A percentile compares a stretch with the other conserved stretches of the same genome.
phyloP scores from a whole-genome alignment of 2,888 invertebrate species.

The Pegoplata infirma region DNA sequence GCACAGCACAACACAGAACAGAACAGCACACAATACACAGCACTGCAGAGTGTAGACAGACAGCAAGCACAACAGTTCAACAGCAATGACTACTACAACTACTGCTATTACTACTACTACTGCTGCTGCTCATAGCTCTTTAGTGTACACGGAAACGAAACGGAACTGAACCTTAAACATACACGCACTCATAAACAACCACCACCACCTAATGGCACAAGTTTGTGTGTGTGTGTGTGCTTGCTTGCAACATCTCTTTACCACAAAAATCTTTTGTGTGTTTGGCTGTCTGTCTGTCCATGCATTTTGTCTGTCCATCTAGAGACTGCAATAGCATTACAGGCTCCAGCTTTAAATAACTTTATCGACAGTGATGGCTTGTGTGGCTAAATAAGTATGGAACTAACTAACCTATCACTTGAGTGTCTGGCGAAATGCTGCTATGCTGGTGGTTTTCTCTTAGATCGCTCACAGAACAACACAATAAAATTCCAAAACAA shows the following conservation, averaged over 20 bases:
- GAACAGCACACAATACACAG: conserved; percentile 50
- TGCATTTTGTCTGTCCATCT: neutral
- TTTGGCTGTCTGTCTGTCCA: neutral
- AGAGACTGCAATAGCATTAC: conserved; percentile 35
- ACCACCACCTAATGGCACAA: conserved; percentile 21
- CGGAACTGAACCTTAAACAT: conserved; percentile 40
- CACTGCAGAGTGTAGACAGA: conserved; percentile 13
- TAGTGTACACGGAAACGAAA: conserved; percentile 59
- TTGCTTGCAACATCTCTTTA: neutral
- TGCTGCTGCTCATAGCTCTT: conserved; percentile 68
- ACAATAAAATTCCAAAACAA: conserved; percentile 5
- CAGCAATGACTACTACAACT: conserved; percentile 33
- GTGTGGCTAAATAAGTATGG: neutral
- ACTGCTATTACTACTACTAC: conserved; percentile 25
- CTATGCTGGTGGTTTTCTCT: neutral
- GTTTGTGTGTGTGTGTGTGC: neutral
- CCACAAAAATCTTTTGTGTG: neutral
- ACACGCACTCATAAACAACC: conserved; percentile 52
- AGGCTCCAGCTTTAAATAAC: neutral
- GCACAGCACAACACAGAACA: conserved; percentile 45
- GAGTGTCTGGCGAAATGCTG: neutral
- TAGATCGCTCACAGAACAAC: conserved; percentile 11
- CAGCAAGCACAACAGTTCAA: neutral
- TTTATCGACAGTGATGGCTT: neutral
- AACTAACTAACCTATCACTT: conserved; percentile 9